Percentiles rank a stretch among this genome's conserved stretches.
These are phyloP conservation scores for Macrosoma leucophasiata DNA, from an alignment of 2,888 invertebrate species.

Conservation along the genomic window DNA sequence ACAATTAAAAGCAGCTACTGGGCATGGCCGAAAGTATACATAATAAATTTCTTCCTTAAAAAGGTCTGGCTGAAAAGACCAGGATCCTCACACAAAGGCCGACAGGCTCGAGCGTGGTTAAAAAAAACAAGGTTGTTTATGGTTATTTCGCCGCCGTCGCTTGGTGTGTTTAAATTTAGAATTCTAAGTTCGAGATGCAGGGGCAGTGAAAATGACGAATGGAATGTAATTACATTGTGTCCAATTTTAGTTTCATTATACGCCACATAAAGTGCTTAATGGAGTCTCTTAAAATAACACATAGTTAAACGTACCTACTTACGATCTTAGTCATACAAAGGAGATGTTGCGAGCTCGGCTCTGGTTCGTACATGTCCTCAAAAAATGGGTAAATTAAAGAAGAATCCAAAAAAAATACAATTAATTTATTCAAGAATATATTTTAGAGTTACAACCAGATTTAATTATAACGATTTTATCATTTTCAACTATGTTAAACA, in stretches of 20 bases:
- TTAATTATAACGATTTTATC: no score
- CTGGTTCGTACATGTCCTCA: no score
- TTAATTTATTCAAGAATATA: no score
- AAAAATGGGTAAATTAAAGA: no score
- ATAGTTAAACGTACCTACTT: conserved; percentile 11
- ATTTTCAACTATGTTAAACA: no score
- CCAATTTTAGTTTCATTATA: no score
- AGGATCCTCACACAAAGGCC: conserved; percentile 67
- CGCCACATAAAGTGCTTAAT: no score
- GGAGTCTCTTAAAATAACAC: conserved; percentile 14
- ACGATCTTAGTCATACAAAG: no score
- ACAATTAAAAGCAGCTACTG: conserved; percentile 74
- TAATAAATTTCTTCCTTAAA: conserved; percentile 73
- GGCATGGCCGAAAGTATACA: conserved; percentile 70
- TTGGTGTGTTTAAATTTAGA: conserved; percentile 61
- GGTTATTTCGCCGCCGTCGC: conserved; percentile 69
- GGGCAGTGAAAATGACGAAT: conserved; percentile 26
- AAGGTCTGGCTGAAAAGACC: conserved; percentile 70
- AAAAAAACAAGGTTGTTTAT: conserved; percentile 68
- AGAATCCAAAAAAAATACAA: no score
- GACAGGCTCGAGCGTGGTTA: conserved; percentile 46
- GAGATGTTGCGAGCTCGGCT: no score
- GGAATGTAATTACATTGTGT: no score
- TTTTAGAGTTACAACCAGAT: no score
- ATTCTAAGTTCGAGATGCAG: conserved; percentile 40